Conservation (phyloP, 1,140 invertebrate species). For the Dendrolimus punctatus region DNA sequence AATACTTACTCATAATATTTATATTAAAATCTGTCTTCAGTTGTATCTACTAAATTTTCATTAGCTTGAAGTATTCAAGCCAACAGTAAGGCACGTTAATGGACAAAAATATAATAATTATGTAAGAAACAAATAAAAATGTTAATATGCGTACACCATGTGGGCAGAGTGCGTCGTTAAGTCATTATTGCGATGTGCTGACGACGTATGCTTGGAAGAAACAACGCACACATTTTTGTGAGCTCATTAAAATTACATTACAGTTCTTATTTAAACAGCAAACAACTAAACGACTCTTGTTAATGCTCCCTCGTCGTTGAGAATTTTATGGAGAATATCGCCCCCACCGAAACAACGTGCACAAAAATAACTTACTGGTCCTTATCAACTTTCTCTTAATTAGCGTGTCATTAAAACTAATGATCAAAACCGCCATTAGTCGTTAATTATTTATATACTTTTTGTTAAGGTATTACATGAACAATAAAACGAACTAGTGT, state of each 20-base stretch:
- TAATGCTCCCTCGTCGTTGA: conserved; percentile 53
- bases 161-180: conserved; percentile 5
- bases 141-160: conserved; percentile 1
- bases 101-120: too few species aligned
- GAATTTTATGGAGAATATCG: conserved; percentile 58
- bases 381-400: too few species aligned
- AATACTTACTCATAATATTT: too few species aligned
- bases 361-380: conserved; percentile 13
- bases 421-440: too few species aligned
- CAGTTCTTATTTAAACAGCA: conserved; percentile 66
- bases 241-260: conserved; percentile 71
- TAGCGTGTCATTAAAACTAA: too few species aligned
- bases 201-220: conserved; percentile 27
- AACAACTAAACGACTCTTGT: conserved; percentile 65
- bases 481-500: conserved; percentile 34
- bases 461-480: neutral
- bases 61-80: too few species aligned
- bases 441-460: too few species aligned
- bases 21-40: too few species aligned
- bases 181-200: conserved; percentile 27
- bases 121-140: too few species aligned
- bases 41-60: too few species aligned
- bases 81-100: too few species aligned
- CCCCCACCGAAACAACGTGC: conserved; percentile 9
- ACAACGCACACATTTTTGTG: conserved; percentile 55